Percentiles rank a stretch among this genome's conserved stretches.
Evolutionary conservation across 30 jellyfish, hydroid and myxozoan species (phyloP).

Genomic region (Clytia hemisphaerica): DNA sequence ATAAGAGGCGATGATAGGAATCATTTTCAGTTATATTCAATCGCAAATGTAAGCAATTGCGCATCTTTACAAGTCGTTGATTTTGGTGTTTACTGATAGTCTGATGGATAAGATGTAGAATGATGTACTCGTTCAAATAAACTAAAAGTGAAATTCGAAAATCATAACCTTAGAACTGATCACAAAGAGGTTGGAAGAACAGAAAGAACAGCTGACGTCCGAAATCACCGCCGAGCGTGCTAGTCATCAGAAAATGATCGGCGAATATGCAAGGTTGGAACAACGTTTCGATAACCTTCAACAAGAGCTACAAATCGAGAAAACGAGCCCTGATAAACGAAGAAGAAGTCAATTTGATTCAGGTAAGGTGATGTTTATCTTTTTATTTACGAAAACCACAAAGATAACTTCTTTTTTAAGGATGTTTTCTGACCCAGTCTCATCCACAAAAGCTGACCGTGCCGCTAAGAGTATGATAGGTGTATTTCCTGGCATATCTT

Average conservation of each 20-base stretch:
- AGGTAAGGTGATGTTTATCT: constrained; percentile 54
- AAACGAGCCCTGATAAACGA: constrained; percentile 57
- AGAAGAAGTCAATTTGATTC: constrained; percentile 30
- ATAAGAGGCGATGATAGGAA: too few species aligned
- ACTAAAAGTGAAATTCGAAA: neutral
- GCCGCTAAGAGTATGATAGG: too few species aligned
- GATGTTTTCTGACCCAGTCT: too few species aligned
- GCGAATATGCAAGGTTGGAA: constrained; percentile 69
- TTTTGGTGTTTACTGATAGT: too few species aligned
- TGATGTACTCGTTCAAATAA: neutral
- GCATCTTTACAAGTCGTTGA: too few species aligned
- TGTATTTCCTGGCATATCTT: too few species aligned
- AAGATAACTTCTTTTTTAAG: too few species aligned
- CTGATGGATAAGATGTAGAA: too few species aligned
- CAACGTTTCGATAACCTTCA: constrained; percentile 67
- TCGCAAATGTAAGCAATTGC: too few species aligned
- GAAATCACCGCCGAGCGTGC: constrained; percentile 61
- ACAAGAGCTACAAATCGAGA: constrained; percentile 54
- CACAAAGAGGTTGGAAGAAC: constrained; percentile 47
- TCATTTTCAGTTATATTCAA: too few species aligned
- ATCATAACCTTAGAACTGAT: constrained; percentile 10
- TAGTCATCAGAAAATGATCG: constrained; percentile 82
- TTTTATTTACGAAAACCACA: too few species aligned
- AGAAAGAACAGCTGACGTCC: constrained; percentile 40
- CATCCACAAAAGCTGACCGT: too few species aligned